Percentiles rank a stretch among this genome's conserved stretches.
These are phyloP conservation scores for Epinotia bilunana DNA, from an alignment of 2,888 invertebrate species.

Conservation along the genomic window DNA sequence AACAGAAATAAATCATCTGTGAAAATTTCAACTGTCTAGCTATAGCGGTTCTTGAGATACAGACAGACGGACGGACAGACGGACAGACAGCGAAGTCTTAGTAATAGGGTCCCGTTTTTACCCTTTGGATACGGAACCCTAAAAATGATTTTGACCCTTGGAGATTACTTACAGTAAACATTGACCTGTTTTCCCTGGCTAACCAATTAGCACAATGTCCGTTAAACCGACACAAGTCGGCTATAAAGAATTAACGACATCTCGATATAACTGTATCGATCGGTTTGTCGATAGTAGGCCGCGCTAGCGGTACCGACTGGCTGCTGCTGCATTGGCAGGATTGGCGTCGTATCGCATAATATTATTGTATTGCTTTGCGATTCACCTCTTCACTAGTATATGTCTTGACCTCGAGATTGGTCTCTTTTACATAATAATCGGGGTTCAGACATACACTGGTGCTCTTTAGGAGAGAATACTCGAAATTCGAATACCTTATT, in stretches of 20 bases:
- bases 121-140: too few species aligned
- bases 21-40: too few species aligned
- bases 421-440: not conserved
- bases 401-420: not conserved
- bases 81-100: too few species aligned
- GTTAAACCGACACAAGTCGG: slow-evolving; percentile 15
- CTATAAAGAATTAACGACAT: slow-evolving; percentile 37
- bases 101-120: too few species aligned
- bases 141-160: not conserved
- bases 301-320: slow-evolving; percentile 32
- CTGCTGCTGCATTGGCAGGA: slow-evolving; percentile 29
- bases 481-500: not conserved
- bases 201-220: slow-evolving; percentile 28
- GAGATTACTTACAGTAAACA: not conserved
- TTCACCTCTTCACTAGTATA: not conserved
- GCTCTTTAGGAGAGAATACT: not conserved
- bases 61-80: too few species aligned
- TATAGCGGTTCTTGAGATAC: too few species aligned
- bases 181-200: not conserved
- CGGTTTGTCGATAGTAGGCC: slow-evolving; percentile 29
- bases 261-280: slow-evolving; percentile 42
- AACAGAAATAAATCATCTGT: too few species aligned
- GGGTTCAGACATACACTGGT: not conserved
- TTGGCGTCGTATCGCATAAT: not conserved
- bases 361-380: not conserved